phyloP scores from a whole-genome alignment of 2,113 vertebrate genomes.

The Saccopteryx bilineata region DNA sequence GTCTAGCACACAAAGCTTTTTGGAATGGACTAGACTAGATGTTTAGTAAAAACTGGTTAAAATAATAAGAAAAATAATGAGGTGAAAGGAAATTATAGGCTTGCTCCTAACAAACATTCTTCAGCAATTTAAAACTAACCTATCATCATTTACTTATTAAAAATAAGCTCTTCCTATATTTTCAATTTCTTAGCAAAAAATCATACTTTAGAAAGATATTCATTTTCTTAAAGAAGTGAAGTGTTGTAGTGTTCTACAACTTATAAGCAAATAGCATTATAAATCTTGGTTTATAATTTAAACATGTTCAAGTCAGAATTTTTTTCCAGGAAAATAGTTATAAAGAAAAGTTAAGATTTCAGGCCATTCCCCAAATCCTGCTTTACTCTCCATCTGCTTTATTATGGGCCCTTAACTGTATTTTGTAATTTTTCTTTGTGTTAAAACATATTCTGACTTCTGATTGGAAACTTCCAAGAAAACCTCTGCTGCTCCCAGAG shows the following conservation, averaged over 20 bases:
- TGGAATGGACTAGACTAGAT: not conserved
- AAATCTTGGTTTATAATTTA: constrained; percentile 20
- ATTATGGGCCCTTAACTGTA: not conserved
- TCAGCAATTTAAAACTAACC: not conserved
- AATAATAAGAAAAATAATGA: constrained; percentile 6
- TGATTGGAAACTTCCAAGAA: not conserved
- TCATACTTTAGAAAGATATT: not conserved
- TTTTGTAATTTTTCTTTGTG: constrained; percentile 13
- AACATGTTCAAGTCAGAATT: constrained; percentile 35
- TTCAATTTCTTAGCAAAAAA: constrained; percentile 12
- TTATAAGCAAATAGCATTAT: constrained; percentile 32
- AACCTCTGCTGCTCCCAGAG: not conserved
- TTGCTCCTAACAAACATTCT: not conserved
- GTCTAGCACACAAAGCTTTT: constrained; percentile 6
- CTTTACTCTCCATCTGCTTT: not conserved
- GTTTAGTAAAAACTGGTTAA: constrained; percentile 5
- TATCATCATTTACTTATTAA: not conserved
- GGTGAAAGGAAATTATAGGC: not conserved
- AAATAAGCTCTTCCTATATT: constrained; percentile 23
- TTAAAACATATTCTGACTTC: constrained; percentile 52
- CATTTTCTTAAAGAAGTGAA: constrained; percentile 17
- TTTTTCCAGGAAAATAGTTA: constrained; percentile 39
- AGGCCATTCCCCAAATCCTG: not conserved
- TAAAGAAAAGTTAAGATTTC: not conserved
- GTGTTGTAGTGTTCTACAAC: not conserved